phyloP scores from a whole-genome alignment of 2,113 vertebrate genomes.

The Petrocephalus microphthalmus region DNA sequence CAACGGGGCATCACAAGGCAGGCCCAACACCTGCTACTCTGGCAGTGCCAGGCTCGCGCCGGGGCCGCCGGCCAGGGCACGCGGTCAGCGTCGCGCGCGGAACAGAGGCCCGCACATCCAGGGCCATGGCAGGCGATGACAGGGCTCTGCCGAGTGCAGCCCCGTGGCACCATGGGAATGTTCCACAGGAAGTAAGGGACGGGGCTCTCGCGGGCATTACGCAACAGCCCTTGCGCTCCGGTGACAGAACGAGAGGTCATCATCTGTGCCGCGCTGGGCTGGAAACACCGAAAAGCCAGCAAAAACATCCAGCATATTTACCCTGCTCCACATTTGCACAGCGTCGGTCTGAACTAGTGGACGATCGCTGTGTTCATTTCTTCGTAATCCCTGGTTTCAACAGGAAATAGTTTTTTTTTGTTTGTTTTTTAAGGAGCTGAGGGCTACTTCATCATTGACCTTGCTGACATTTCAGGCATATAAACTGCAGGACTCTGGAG shows the following conservation, averaged over 20 bases:
- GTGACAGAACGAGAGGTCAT: background rate
- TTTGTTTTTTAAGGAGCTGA: conserved; percentile 4
- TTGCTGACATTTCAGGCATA: background rate
- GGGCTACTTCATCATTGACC: background rate
- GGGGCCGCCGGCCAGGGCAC: background rate
- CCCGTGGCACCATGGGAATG: background rate
- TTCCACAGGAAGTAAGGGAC: background rate
- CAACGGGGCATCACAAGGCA: background rate
- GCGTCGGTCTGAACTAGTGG: background rate
- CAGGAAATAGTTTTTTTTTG: background rate
- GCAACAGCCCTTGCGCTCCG: background rate
- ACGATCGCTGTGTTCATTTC: background rate
- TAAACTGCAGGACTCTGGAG: background rate
- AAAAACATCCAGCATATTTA: background rate
- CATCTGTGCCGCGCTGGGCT: background rate
- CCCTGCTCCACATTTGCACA: background rate
- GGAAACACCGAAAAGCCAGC: background rate
- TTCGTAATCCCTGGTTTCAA: conserved; percentile 7
- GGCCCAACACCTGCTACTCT: background rate
- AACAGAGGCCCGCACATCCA: background rate
- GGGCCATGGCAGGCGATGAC: background rate
- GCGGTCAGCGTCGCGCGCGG: background rate
- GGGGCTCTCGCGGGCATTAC: background rate
- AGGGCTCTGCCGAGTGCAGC: background rate
- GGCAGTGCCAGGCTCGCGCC: background rate